These are phyloP conservation scores for Pholis gunnellus DNA, from an alignment of 2,113 vertebrate genomes.

Conservation along the genomic window DNA sequence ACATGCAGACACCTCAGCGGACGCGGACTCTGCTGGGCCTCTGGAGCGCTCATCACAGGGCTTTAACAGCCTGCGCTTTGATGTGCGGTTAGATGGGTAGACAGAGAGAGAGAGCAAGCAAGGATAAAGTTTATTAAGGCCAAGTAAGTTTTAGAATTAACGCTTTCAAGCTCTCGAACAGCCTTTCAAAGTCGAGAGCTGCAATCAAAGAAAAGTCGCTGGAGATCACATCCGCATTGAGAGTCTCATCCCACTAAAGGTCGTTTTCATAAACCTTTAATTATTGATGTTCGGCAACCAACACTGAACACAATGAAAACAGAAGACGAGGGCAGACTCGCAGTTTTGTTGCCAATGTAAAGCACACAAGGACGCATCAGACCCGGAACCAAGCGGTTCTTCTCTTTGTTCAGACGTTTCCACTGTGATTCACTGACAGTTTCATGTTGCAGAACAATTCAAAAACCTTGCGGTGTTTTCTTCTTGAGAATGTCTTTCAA, in stretches of 20 bases:
- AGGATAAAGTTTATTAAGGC: constrained; percentile 57
- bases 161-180: constrained; percentile 48
- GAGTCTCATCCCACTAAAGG: constrained; percentile 31
- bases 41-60: constrained; percentile 39
- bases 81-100: constrained; percentile 62
- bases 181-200: constrained; percentile 22
- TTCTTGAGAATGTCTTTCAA: not conserved
- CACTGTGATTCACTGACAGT: not conserved
- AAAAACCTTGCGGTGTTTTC: not conserved
- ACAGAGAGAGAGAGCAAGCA: constrained; percentile 24
- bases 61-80: constrained; percentile 60
- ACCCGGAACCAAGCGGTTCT: not conserved
- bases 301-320: constrained; percentile 25
- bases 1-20: constrained; percentile 47
- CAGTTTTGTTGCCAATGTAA: not conserved
- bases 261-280: constrained; percentile 48
- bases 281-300: constrained; percentile 36
- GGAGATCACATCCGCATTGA: constrained; percentile 19
- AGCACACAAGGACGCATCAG: not conserved
- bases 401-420: not conserved
- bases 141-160: constrained; percentile 50
- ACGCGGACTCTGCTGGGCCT: constrained; percentile 43
- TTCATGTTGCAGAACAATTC: not conserved
- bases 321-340: not conserved
- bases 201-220: constrained; percentile 13